Percentiles rank a stretch among this genome's conserved stretches.
phyloP scores from a whole-genome alignment of 2,888 invertebrate genomes.

The Ptychoptera contaminata region DNA sequence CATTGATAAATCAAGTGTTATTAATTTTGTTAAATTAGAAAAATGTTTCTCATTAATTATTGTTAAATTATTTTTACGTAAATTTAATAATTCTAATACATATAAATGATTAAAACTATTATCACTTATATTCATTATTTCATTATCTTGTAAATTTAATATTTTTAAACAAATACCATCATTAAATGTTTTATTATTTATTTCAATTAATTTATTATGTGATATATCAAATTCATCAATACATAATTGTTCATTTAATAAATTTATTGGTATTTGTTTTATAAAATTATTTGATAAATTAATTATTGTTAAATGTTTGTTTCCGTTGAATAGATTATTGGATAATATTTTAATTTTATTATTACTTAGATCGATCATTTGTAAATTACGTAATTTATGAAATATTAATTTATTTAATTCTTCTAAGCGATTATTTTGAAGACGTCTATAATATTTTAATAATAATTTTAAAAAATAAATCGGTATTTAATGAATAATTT shows the following conservation, averaged over 20 bases:
- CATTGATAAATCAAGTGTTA: conserved; percentile 24
- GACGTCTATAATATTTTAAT: conserved; percentile 31
- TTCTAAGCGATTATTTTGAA: conserved; percentile 42
- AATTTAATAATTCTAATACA: conserved; percentile 25
- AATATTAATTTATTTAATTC: conserved; percentile 35
- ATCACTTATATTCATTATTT: conserved; percentile 26
- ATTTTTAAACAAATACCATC: conserved; percentile 35
- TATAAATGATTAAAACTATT: conserved; percentile 22
- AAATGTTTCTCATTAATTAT: conserved; percentile 25
- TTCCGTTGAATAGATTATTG: conserved; percentile 35
- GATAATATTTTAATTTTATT: conserved; percentile 38
- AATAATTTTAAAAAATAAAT: background rate
- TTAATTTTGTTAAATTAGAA: conserved; percentile 18
- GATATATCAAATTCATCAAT: conserved; percentile 51
- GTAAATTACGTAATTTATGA: conserved; percentile 36
- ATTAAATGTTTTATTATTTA: conserved; percentile 35
- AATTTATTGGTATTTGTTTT: conserved; percentile 30
- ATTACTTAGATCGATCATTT: conserved; percentile 43
- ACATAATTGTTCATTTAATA: conserved; percentile 35
- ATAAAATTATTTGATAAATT: conserved; percentile 31
- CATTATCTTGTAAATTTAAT: conserved; percentile 46
- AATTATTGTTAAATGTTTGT: conserved; percentile 23
- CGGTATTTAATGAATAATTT: background rate
- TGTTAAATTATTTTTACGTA: conserved; percentile 33
- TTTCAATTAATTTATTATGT: conserved; percentile 37